Evolutionary conservation across 2,113 vertebrate species (phyloP), one percentile per base, ranked within the genome.

Genomic region (Sardina pilchardus): DNA sequence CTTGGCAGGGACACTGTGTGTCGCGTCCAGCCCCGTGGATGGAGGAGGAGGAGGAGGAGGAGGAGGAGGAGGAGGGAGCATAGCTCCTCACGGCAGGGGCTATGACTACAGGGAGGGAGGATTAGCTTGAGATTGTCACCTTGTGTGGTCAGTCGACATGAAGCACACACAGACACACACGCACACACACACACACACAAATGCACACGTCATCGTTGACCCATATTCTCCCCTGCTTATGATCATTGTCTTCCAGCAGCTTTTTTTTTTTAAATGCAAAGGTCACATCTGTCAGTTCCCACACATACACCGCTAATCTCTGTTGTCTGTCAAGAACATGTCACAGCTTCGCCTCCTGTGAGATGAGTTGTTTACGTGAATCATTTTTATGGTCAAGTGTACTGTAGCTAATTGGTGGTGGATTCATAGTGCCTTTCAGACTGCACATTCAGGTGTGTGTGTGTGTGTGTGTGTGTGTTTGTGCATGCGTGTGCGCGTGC

Each of bases 181-280:
- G 53, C 26, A 36, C 42, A n/a, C 14, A 26, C 26, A 30, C 39
- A 53, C 34, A 85, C 84, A 81, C 75, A 81, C 26, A 34, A 30
- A 83, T 43, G 30, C 19, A 30, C 39, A 63, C 47, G 56, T 85
- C 83, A 45, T 84, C 48, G n/a, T 9, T 81, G 48, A 59, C 59
- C 36, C 47, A 56, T 59, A 71, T 47, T 81, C 45, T n/a, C 39
- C 42, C 45, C 24, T 39, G 24, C 82, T 88, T 86, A 82, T 75
- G 82, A 71, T 36, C 47, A 39, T 53, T 82, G 21, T 59, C 26
- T 39, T 17, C 24, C 24, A 26, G 21, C 59, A n/a, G n/a, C 24
- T 82, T 45, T n/a, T n/a, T n/a, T n/a, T n/a, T n/a, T n/a, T n/a
- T n/a, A n/a, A n/a, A n/a, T n/a, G n/a, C n/a, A n/a, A n/a, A n/a